phyloP scores from a whole-genome alignment of 1,140 invertebrate genomes.

The Drosophila ohnishii region DNA sequence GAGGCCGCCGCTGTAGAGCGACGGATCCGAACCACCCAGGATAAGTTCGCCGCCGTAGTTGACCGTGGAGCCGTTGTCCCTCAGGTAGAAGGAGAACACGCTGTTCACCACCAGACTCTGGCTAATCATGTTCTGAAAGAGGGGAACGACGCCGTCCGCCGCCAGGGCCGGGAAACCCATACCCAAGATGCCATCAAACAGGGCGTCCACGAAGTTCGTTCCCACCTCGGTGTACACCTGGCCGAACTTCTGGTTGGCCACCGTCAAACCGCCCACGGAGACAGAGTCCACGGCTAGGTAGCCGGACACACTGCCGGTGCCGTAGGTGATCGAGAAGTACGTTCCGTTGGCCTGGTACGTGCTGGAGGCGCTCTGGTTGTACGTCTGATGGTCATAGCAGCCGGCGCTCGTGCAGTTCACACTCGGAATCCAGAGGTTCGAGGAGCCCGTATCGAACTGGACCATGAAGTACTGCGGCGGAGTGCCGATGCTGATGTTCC shows the following conservation, averaged over 20 bases:
- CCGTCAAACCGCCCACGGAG: constrained; percentile 86
- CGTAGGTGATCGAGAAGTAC: constrained; percentile 95
- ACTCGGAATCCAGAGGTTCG: constrained; percentile 99
- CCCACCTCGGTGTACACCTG: constrained; percentile 97
- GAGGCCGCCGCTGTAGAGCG: constrained; percentile 93
- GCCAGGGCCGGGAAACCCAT: constrained; percentile 94
- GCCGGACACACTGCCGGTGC: constrained; percentile 96
- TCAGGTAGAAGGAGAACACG: constrained; percentile 96
- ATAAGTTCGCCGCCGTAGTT: constrained; percentile 94
- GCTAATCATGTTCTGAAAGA: constrained; percentile 96
- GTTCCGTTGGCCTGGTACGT: constrained; percentile 95
- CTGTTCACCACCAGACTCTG: constrained; percentile 90
- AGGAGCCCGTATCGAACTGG: constrained; percentile 99
- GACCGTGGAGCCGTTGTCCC: constrained; percentile 87
- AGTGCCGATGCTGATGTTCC: constrained; percentile 94
- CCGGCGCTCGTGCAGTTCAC: constrained; percentile 93
- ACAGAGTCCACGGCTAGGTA: constrained; percentile 95
- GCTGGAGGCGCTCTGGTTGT: constrained; percentile 91
- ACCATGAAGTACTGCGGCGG: constrained; percentile 97
- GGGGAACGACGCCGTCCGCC: constrained; percentile 94
- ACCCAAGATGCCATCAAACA: constrained; percentile 98
- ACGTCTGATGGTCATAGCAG: constrained; percentile 92
- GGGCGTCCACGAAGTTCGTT: constrained; percentile 93
- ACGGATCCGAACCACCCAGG: constrained; percentile 95
- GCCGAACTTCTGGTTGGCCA: constrained; percentile 96